Evolutionary conservation across 2,888 invertebrate species (phyloP).

Genomic region (Stegana nigrithorax): DNA sequence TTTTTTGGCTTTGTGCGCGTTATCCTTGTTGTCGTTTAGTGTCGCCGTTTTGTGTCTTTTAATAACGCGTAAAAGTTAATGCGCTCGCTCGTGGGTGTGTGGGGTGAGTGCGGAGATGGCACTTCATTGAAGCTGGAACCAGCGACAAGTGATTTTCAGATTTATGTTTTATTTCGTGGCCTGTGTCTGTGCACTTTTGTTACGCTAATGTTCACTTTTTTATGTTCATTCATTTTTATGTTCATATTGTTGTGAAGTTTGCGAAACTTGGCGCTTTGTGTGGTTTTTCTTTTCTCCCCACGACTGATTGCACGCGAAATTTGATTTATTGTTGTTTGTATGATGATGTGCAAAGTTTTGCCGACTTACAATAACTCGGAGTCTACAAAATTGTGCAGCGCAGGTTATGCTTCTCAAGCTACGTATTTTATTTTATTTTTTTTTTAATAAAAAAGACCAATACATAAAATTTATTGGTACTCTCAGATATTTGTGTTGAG

Average conservation of each 20-base stretch:
- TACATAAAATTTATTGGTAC: too few species aligned
- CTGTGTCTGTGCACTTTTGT: constrained; percentile 38
- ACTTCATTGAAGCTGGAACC: constrained; percentile 38
- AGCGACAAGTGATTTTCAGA: constrained; percentile 66
- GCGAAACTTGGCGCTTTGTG: not conserved
- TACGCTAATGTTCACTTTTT: constrained; percentile 52
- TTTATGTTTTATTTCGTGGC: constrained; percentile 44
- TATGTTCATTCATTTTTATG: constrained; percentile 19
- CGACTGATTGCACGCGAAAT: not conserved
- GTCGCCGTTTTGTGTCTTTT: constrained; percentile 39
- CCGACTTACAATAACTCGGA: too few species aligned
- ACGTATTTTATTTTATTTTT: too few species aligned
- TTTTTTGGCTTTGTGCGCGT: constrained; percentile 52
- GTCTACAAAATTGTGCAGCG: too few species aligned
- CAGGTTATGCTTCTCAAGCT: too few species aligned
- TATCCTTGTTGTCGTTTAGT: constrained; percentile 38
- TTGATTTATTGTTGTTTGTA: constrained; percentile 10
- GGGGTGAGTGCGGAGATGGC: not conserved
- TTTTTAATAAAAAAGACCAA: too few species aligned
- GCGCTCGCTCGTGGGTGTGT: constrained; percentile 25
- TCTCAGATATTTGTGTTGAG: too few species aligned
- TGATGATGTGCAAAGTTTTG: not conserved
- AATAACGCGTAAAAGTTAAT: constrained; percentile 62
- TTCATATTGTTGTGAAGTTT: not conserved
- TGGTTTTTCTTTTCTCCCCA: not conserved